phyloP scores from a whole-genome alignment of 2,113 vertebrate species.

The Oryzias javanicus region DNA sequence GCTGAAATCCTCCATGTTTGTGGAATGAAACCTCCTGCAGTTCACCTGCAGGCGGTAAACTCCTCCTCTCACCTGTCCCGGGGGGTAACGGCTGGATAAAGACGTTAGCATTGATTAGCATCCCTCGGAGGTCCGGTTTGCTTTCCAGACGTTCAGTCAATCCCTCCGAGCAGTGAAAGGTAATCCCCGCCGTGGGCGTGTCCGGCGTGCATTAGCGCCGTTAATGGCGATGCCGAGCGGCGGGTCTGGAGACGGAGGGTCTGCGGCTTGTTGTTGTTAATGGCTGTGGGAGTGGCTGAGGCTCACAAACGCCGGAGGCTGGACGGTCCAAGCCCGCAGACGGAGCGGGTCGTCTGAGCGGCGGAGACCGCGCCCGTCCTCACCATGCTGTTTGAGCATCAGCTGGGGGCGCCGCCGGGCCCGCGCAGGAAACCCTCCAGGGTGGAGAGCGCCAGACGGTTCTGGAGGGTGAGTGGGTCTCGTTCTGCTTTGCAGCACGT shows the following conservation, averaged over 20 bases:
- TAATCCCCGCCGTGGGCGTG: slow-evolving; percentile 30
- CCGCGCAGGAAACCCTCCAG: slow-evolving; percentile 80
- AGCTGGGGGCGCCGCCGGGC: slow-evolving; percentile 49
- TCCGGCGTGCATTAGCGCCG: slow-evolving; percentile 60
- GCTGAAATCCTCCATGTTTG: too few species aligned
- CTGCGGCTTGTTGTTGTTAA: slow-evolving; percentile 62
- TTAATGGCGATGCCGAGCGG: slow-evolving; percentile 41
- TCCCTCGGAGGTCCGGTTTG: too few species aligned
- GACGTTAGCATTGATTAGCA: slow-evolving; percentile 63
- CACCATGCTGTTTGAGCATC: slow-evolving; percentile 68
- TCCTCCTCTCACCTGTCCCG: slow-evolving; percentile 22
- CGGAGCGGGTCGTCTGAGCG: slow-evolving; percentile 10
- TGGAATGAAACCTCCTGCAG: too few species aligned
- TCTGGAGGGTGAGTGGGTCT: slow-evolving; percentile 86
- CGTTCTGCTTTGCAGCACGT: not conserved
- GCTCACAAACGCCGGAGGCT: slow-evolving; percentile 39
- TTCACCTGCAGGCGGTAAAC: not conserved
- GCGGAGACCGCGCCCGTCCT: not conserved
- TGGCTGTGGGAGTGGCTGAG: slow-evolving; percentile 64
- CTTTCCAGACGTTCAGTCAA: too few species aligned
- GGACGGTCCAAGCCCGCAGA: slow-evolving; percentile 21
- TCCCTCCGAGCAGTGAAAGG: slow-evolving; percentile 45
- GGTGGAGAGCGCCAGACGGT: slow-evolving; percentile 83
- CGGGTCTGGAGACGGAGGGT: slow-evolving; percentile 50
- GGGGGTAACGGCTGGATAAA: slow-evolving; percentile 58